Percentiles rank a stretch among this genome's conserved stretches.
These are phyloP conservation scores for Strigops habroptila DNA, from an alignment of 2,113 vertebrate species.

Conservation along the genomic window DNA sequence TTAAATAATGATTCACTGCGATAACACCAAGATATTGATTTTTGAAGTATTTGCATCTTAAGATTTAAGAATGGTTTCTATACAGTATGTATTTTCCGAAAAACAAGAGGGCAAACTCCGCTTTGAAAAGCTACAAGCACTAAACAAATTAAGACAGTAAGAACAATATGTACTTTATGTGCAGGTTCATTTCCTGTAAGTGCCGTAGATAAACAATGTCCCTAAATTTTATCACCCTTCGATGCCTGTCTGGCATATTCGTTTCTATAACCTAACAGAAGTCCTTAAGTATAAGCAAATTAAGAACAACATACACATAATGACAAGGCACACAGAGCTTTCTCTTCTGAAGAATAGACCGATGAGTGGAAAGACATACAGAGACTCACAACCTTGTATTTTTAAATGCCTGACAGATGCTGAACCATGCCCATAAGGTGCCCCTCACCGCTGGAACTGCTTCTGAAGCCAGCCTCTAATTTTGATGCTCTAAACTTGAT, in stretches of 20 bases:
- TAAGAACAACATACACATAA: neutral
- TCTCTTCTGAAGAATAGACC: neutral
- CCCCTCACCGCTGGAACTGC: neutral
- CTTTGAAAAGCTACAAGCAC: neutral
- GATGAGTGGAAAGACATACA: neutral
- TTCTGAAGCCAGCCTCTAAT: neutral
- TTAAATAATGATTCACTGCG: neutral
- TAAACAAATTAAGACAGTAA: neutral
- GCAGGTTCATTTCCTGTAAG: neutral
- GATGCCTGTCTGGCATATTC: neutral
- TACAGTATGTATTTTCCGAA: neutral
- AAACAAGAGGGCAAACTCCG: neutral
- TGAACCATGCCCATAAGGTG: neutral
- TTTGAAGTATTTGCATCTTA: neutral
- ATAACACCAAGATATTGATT: neutral
- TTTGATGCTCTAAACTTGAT: neutral
- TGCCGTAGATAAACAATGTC: fast-evolving
- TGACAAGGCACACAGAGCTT: neutral
- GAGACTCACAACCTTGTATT: neutral
- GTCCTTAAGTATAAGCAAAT: neutral
- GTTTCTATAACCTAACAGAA: neutral
- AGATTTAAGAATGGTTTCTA: neutral
- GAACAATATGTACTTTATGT: neutral
- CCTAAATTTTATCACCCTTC: neutral
- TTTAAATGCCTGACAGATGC: neutral